Percentiles rank a stretch among this genome's conserved stretches.
These are phyloP conservation scores for Polydrusus pterygomalis DNA, from an alignment of 2,888 invertebrate genomes.

Conservation along the genomic window DNA sequence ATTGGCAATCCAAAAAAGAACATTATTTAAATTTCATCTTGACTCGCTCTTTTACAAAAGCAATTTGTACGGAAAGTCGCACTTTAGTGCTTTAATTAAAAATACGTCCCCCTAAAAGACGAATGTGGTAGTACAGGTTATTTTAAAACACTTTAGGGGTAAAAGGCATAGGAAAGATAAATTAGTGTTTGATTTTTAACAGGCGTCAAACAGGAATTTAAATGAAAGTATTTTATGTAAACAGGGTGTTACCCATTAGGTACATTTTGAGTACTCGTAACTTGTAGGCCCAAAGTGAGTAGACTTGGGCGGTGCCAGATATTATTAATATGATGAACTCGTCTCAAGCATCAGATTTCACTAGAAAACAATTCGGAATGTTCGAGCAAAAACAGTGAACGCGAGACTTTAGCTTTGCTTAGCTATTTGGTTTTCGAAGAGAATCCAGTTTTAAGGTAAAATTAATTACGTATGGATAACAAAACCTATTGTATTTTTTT, in stretches of 20 bases:
- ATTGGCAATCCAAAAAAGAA: constrained; percentile 28
- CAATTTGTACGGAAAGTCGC: constrained; percentile 30
- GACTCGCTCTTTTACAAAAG: constrained; percentile 23
- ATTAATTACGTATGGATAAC: too few species aligned
- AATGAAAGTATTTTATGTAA: not conserved
- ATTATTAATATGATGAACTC: too few species aligned
- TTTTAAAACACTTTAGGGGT: constrained; percentile 20
- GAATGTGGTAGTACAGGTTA: constrained; percentile 33
- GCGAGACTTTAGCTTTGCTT: too few species aligned
- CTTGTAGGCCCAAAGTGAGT: too few species aligned
- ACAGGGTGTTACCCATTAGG: not conserved
- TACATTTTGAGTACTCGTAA: not conserved
- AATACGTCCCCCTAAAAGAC: constrained; percentile 34
- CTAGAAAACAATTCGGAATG: too few species aligned
- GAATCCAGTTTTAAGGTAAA: too few species aligned
- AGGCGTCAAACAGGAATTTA: constrained; percentile 11
- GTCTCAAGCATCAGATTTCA: too few species aligned
- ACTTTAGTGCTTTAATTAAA: constrained; percentile 28
- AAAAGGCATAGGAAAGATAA: constrained; percentile 21
- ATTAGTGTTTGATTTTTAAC: constrained; percentile 29
- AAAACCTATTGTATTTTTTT: too few species aligned
- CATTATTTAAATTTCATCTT: constrained; percentile 36
- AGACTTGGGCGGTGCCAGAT: too few species aligned
- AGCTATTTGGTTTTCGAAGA: too few species aligned
- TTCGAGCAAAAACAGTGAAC: too few species aligned